These are phyloP conservation scores for Spinibarbus caldwelli DNA, from an alignment of 2,797 vertebrate genomes.

Conservation along the genomic window DNA sequence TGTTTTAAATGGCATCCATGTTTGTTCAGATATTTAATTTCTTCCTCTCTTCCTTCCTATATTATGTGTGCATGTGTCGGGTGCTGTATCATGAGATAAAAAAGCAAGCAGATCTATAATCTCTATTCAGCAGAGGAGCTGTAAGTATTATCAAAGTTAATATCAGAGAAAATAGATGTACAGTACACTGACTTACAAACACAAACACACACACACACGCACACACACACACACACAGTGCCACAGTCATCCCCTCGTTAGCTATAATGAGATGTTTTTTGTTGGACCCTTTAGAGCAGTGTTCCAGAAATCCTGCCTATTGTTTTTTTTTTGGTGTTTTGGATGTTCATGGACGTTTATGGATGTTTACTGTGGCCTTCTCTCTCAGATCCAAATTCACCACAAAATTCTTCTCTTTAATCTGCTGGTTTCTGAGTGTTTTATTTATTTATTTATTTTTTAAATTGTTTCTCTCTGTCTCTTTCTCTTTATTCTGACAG, in stretches of 20 bases:
- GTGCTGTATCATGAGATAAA: not conserved
- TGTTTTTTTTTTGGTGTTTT: constrained; percentile 72
- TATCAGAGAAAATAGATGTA: not conserved
- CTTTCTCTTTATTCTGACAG: not conserved
- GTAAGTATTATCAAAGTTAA: not conserved
- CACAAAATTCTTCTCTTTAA: constrained; percentile 9
- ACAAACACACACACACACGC: too few species aligned
- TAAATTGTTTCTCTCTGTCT: not conserved
- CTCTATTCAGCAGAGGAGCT: not conserved
- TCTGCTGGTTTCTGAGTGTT: not conserved
- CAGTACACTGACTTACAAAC: not conserved
- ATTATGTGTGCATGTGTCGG: not conserved
- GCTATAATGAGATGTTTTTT: constrained; percentile 82
- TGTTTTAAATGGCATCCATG: not conserved
- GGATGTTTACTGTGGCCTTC: constrained; percentile 67
- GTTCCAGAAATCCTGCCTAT: constrained; percentile 76
- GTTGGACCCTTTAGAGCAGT: constrained; percentile 76
- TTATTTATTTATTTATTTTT: not conserved
- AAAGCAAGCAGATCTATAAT: not conserved
- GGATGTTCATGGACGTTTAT: too few species aligned
- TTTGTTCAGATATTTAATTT: constrained; percentile 15
- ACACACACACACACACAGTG: constrained; percentile 66
- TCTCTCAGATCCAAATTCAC: constrained; percentile 58
- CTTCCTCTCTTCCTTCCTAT: constrained; percentile 16
- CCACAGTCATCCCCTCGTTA: constrained; percentile 81